Percentiles rank a stretch among this genome's conserved stretches.
Conservation (phyloP, 2,888 invertebrate species). For the Noctua comes region DNA sequence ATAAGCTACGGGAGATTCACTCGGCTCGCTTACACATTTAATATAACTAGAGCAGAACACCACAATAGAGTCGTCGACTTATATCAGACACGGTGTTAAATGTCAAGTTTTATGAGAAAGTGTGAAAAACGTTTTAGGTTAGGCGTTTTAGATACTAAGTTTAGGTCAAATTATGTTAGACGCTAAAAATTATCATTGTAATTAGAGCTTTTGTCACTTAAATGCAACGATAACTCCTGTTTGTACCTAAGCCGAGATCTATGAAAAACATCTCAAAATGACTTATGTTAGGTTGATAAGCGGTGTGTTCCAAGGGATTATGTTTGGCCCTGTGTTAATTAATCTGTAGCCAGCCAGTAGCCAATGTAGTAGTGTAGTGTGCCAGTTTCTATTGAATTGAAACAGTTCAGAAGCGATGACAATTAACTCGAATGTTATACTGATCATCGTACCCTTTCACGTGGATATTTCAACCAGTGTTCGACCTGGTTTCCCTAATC, state of each 20-base stretch:
- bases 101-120: conserved; percentile 31
- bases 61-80: conserved; percentile 43
- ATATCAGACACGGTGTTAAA: conserved; percentile 51
- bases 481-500: conserved; percentile 6
- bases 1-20: conserved; percentile 59
- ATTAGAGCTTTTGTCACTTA: not conserved
- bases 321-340: not conserved
- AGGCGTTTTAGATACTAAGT: not conserved
- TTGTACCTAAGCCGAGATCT: not conserved
- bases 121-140: not conserved
- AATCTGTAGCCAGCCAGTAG: not conserved
- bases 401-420: not conserved
- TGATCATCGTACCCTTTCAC: not conserved
- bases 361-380: no score
- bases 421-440: not conserved
- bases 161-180: not conserved
- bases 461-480: not conserved
- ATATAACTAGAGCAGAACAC: conserved; percentile 58
- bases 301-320: not conserved
- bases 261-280: not conserved
- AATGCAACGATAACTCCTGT: not conserved
- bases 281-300: not conserved
- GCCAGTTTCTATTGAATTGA: not conserved
- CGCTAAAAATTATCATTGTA: not conserved
- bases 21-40: conserved; percentile 58